Evolutionary conservation across 2,888 invertebrate genomes (phyloP), one percentile per base, ranked within the genome.

Genomic region (Malthinus seriepunctatus): DNA sequence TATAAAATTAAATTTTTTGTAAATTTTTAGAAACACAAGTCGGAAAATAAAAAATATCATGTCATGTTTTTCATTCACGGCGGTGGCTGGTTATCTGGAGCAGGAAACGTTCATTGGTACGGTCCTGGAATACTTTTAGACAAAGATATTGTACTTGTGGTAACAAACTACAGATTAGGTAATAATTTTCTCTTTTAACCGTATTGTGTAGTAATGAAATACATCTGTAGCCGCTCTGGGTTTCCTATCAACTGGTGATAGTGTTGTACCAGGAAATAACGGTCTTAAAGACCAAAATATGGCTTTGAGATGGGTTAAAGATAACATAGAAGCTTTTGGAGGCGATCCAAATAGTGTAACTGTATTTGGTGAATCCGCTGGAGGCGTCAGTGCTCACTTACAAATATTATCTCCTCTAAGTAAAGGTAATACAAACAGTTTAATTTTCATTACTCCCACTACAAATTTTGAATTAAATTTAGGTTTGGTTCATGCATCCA

Each of bases 31-130:
- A 11, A 10, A 1, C 10, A 5, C 0, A 45, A 11, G 5, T 42
- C 42, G 6, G 42, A 42, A 11, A 35, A 8, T 7, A 10, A 32
- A 9, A 33, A 42, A 4, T 31, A 84, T 7, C 88, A 90, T 0
- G 90, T 90, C 0, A 89, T 91, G 89, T 80, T 91, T n/a, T 91
- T 88, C 78, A 80, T 88, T 62, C 88, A 88, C 56, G 88, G 88
- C 0, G 90, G 91, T 2, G 91, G 91, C 4, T 90, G 88, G 86
- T 82, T 90, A 72, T 88, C 88, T 57, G 90, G 91, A 1, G 83
- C 87, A 0, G 87, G 88, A 0, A 86, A 86, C 46, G 85, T 86
- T 1, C 73, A 79, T 2, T 88, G 85, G 79, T 90, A 90, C 68
- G 88, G 88, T 0, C 89, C 90, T 0, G 85, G 89, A 62, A 85